Conservation (phyloP, 2,888 invertebrate species). For the Mesoligia furuncula region DNA sequence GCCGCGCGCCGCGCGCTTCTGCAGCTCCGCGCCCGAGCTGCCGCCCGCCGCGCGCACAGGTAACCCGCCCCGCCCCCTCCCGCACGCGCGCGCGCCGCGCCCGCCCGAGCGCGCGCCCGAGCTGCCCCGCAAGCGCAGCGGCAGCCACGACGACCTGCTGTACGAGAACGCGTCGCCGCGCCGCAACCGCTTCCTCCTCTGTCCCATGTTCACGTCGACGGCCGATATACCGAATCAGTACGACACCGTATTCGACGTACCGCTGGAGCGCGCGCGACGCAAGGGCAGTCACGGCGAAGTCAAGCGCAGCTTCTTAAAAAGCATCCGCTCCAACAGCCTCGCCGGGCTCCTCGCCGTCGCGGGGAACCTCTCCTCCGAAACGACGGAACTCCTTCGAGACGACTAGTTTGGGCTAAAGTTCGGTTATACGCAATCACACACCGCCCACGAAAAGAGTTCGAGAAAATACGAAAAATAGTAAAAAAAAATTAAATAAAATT, state of each 20-base stretch:
- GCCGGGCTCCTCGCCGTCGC: constrained; percentile 79
- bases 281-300: constrained; percentile 76
- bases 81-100: constrained; percentile 80
- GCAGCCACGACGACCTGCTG: constrained; percentile 84
- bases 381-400: constrained; percentile 80
- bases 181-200: constrained; percentile 84
- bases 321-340: constrained; percentile 81
- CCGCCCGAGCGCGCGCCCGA: constrained; percentile 81
- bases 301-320: constrained; percentile 79
- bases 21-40: constrained; percentile 85
- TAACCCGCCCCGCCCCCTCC: constrained; percentile 62
- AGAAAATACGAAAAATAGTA: constrained; percentile 20
- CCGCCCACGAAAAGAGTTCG: constrained; percentile 24
- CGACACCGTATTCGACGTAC: constrained; percentile 89
- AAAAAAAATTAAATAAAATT: constrained; percentile 13
- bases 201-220: constrained; percentile 90
- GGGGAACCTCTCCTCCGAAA: constrained; percentile 76
- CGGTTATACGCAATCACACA: not conserved
- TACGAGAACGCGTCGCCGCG: constrained; percentile 75
- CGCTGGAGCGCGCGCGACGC: constrained; percentile 57
- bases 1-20: constrained; percentile 82
- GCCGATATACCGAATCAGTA: constrained; percentile 88
- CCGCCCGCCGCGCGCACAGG: constrained; percentile 86
- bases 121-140: constrained; percentile 78
- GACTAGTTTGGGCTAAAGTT: constrained; percentile 71